These are phyloP conservation scores for Serilophus lunatus DNA, from an alignment of 2,113 vertebrate genomes.

Conservation along the genomic window DNA sequence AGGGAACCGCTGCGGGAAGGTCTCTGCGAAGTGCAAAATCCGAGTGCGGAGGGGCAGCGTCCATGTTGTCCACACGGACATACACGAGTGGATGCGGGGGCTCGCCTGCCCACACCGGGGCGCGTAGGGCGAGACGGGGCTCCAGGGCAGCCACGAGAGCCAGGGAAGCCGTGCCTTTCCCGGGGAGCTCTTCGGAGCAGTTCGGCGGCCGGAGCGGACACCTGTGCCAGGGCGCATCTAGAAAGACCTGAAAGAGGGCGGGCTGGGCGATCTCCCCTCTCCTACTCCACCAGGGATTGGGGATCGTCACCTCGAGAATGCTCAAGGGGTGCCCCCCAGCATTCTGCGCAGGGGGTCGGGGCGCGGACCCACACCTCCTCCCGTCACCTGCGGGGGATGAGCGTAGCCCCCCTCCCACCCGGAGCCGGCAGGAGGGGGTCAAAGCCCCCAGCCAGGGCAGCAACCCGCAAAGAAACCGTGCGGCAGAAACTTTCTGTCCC, in stretches of 20 bases:
- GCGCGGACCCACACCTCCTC: background rate
- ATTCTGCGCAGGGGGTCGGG: background rate
- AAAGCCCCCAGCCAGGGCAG: background rate
- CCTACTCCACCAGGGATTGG: background rate
- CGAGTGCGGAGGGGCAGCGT: background rate
- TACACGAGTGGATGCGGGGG: background rate
- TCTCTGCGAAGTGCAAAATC: background rate
- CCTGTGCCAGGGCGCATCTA: background rate
- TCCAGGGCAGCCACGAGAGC: background rate
- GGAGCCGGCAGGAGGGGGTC: background rate
- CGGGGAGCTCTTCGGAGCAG: background rate
- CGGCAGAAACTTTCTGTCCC: conserved; percentile 35
- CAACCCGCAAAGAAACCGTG: background rate
- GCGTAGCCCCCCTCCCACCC: background rate
- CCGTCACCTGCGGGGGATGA: conserved; percentile 16
- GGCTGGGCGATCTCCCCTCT: background rate
- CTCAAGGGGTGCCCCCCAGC: background rate
- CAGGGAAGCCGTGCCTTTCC: background rate
- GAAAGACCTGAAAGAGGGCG: background rate
- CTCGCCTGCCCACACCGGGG: background rate
- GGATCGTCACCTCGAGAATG: background rate
- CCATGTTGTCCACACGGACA: background rate
- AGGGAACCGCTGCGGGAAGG: background rate
- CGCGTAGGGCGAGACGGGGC: background rate
- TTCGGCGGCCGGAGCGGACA: background rate